phyloP scores from a whole-genome alignment of 2,888 invertebrate species.

The Trachelus iudaicus region DNA sequence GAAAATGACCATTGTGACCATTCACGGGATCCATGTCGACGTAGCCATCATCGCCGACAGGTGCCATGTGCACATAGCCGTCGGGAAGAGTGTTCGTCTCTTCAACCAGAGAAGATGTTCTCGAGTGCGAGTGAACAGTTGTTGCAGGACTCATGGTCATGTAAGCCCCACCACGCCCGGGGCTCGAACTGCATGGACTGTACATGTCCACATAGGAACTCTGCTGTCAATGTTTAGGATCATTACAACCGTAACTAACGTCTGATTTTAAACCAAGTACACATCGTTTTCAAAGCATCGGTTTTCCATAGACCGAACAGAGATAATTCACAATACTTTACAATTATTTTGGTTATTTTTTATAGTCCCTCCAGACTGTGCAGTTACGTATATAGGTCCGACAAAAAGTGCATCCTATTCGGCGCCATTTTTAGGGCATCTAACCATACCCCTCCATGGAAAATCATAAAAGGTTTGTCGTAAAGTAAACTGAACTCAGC shows the following conservation, averaged over 20 bases:
- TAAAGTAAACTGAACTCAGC: too few species aligned
- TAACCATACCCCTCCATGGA: too few species aligned
- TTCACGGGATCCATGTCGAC: conserved; percentile 72
- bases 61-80: conserved; percentile 79
- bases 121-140: conserved; percentile 69
- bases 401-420: too few species aligned
- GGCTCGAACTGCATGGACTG: conserved; percentile 68
- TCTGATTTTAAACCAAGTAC: background rate
- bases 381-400: too few species aligned
- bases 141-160: conserved; percentile 69
- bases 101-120: conserved; percentile 72
- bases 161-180: conserved; percentile 65
- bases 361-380: too few species aligned
- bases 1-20: conserved; percentile 56
- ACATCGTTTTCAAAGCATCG: too few species aligned
- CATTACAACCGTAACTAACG: background rate
- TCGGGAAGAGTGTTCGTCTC: conserved; percentile 63
- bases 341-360: too few species aligned
- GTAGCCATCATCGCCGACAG: conserved; percentile 69
- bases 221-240: conserved; percentile 39
- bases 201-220: conserved; percentile 69
- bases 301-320: too few species aligned
- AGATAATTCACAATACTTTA: too few species aligned
- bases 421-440: too few species aligned
- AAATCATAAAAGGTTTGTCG: too few species aligned